Conservation (phyloP, 2,888 invertebrate genomes). For the Ptychoptera albimana region DNA sequence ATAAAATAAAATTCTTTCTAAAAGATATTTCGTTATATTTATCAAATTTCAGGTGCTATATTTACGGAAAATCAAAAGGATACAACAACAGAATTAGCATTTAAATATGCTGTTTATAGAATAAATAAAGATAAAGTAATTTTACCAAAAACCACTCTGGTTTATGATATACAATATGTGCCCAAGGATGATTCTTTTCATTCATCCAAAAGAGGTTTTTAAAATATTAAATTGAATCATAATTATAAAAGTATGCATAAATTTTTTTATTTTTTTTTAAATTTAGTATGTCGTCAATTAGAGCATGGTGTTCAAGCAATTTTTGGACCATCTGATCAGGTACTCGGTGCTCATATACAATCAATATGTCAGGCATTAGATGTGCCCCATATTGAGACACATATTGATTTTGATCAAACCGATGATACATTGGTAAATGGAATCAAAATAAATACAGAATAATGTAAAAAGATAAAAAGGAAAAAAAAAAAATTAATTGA, state of each 20-base stretch:
- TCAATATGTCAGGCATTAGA: slow-evolving; percentile 79
- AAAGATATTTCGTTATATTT: no score
- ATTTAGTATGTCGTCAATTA: slow-evolving; percentile 36
- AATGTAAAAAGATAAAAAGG: no score
- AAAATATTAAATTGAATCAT: slow-evolving; percentile 13
- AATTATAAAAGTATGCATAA: not conserved
- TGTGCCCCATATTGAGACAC: slow-evolving; percentile 75
- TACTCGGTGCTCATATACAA: slow-evolving; percentile 68
- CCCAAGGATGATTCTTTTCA: slow-evolving; percentile 81
- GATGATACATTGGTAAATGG: not conserved
- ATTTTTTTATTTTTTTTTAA: not conserved
- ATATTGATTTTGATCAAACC: slow-evolving; percentile 43
- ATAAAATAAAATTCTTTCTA: no score
- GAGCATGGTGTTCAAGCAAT: slow-evolving; percentile 74
- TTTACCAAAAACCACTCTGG: slow-evolving; percentile 70
- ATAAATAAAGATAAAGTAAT: slow-evolving; percentile 78
- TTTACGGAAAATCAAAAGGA: slow-evolving; percentile 82
- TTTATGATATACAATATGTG: slow-evolving; percentile 87
- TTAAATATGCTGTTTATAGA: slow-evolving; percentile 87
- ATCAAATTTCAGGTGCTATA: slow-evolving; percentile 57
- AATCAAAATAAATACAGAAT: not conserved
- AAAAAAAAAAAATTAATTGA: no score
- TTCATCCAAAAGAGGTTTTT: slow-evolving; percentile 86
- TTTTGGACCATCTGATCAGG: slow-evolving; percentile 74
- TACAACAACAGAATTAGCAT: slow-evolving; percentile 74